phyloP scores from a whole-genome alignment of 2,888 invertebrate genomes.

The Deladenus siricidicola region DNA sequence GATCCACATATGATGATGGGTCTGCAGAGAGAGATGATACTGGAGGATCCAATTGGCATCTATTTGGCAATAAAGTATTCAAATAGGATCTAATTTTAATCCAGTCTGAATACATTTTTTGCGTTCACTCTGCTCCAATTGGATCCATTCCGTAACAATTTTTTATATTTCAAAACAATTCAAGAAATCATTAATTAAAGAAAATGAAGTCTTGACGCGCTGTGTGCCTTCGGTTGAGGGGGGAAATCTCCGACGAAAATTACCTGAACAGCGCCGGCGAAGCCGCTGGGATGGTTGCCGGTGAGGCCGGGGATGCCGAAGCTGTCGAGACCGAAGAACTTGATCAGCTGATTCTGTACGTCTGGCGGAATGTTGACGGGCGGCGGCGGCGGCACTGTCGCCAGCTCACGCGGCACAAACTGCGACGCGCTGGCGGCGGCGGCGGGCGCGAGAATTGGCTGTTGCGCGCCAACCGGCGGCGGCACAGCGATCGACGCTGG shows the following conservation, averaged over 20 bases:
- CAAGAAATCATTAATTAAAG: neutral
- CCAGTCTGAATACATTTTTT: too few relatives aligned
- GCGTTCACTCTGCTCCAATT: too few relatives aligned
- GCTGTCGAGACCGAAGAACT: constrained; percentile 53
- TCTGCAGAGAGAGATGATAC: too few relatives aligned
- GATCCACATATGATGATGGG: too few relatives aligned
- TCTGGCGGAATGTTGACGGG: constrained; percentile 52
- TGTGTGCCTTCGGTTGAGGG: too few relatives aligned
- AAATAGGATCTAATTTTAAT: too few relatives aligned
- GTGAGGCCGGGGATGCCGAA: constrained; percentile 53
- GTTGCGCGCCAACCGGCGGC: constrained; percentile 17
- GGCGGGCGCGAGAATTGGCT: constrained; percentile 24
- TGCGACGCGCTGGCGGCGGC: constrained; percentile 5
- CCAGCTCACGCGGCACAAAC: constrained; percentile 20
- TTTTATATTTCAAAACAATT: too few relatives aligned
- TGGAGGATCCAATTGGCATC: too few relatives aligned
- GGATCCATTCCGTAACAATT: too few relatives aligned
- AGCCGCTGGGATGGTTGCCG: constrained; percentile 50
- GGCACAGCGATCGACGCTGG: neutral
- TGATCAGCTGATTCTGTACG: constrained; percentile 53
- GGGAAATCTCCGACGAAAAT: neutral
- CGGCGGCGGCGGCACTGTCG: constrained; percentile 34
- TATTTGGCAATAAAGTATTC: too few relatives aligned
- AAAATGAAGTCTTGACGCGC: too few relatives aligned
- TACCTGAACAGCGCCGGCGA: constrained; percentile 50